Conservation (phyloP, 30 jellyfish, hydroid and myxozoan species). For the Chrysaora quinquecirrha region DNA sequence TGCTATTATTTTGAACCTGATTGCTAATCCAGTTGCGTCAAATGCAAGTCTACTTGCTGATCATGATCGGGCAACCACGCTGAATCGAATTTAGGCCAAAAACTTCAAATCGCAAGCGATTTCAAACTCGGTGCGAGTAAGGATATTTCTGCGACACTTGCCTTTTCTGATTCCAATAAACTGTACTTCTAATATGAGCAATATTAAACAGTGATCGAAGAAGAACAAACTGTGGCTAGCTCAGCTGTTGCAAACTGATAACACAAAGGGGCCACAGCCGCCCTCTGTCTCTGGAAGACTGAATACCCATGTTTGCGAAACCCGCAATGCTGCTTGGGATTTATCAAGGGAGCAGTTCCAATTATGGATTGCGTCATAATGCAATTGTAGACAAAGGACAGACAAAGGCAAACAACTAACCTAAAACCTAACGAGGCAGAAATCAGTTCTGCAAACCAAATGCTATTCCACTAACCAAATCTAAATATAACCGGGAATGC, state of each 20-base stretch:
- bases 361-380: neutral
- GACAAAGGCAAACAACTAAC: too few species aligned
- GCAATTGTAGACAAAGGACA: neutral
- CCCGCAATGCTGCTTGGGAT: constrained; percentile 74
- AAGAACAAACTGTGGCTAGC: neutral
- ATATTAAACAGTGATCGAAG: neutral
- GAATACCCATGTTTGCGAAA: constrained; percentile 16
- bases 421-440: too few species aligned
- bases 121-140: neutral
- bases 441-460: too few species aligned
- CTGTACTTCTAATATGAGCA: neutral
- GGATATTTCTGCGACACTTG: neutral
- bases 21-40: constrained; percentile 4
- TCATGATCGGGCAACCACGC: neutral
- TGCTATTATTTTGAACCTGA: neutral
- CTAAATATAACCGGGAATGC: too few species aligned
- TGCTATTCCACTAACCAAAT: too few species aligned
- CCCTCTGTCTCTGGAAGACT: neutral
- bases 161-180: neutral
- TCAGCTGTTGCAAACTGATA: constrained; percentile 12
- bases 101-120: neutral
- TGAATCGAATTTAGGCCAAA: neutral
- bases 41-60: neutral
- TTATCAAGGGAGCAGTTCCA: neutral
- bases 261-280: constrained; percentile 21